Conservation (phyloP, 53 echinoderm and acorn worm species). For the Echinarachnius parma region DNA sequence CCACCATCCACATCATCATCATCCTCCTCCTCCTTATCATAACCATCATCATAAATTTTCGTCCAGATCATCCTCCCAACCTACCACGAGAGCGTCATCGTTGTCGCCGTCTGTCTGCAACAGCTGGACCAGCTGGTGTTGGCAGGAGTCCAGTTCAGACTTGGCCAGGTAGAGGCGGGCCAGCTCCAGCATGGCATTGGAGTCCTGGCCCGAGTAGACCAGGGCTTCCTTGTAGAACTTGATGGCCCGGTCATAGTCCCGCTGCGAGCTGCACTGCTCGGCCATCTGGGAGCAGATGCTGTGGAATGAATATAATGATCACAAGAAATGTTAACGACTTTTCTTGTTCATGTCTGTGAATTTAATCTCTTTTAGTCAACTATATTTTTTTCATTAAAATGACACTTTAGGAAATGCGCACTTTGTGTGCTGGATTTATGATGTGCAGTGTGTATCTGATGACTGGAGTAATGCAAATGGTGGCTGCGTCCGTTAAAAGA, state of each 20-base stretch:
- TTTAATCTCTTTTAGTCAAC: no score
- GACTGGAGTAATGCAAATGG: no score
- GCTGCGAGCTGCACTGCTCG: conserved; percentile 73
- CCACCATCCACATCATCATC: neutral
- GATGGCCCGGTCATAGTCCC: conserved; percentile 83
- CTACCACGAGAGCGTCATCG: conserved; percentile 89
- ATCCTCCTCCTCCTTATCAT: no score
- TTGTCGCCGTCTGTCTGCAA: conserved; percentile 81
- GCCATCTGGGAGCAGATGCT: conserved; percentile 98
- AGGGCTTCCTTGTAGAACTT: conserved; percentile 99
- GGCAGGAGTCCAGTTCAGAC: conserved; percentile 90
- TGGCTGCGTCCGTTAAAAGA: no score
- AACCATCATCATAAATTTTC: no score
- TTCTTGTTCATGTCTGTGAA: no score
- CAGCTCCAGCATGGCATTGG: conserved; percentile 93
- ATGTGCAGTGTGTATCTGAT: no score
- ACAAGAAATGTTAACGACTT: neutral
- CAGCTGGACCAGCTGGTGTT: conserved; percentile 91
- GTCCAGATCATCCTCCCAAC: neutral
- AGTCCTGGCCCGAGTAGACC: conserved; percentile 79
- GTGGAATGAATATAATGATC: neutral
- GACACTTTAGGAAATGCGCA: no score
- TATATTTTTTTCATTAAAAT: no score
- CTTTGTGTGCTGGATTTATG: no score
- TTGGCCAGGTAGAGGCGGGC: conserved; percentile 79